A percentile compares a stretch with the other conserved stretches of the same genome.
Conservation (phyloP, 2,113 vertebrate genomes). For the Megaceryle maxima region DNA sequence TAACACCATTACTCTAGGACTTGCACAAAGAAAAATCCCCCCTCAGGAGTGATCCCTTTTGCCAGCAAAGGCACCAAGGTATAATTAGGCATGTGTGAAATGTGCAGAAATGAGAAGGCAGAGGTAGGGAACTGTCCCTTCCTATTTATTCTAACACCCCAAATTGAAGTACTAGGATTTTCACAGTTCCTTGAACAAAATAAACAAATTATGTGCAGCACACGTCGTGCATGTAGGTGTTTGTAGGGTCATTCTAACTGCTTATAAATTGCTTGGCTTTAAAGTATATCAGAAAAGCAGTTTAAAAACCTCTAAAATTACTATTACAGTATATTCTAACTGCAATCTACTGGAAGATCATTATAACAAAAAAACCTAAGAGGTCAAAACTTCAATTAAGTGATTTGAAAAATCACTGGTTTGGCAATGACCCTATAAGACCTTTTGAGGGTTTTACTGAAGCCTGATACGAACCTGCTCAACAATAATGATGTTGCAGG, state of each 20-base stretch:
- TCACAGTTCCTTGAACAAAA: neutral
- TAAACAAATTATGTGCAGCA: neutral
- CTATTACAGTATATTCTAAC: neutral
- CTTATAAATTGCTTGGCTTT: neutral
- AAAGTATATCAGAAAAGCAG: neutral
- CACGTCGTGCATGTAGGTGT: neutral
- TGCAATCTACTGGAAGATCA: neutral
- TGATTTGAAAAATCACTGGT: neutral
- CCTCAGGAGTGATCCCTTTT: neutral
- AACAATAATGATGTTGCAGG: neutral
- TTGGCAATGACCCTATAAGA: neutral
- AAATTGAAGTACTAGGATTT: neutral
- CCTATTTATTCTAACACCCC: accelerated
- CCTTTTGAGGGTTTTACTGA: neutral
- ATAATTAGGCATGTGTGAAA: neutral
- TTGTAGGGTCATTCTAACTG: neutral
- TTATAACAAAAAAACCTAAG: neutral
- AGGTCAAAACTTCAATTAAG: neutral
- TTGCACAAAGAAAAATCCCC: neutral
- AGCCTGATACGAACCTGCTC: neutral
- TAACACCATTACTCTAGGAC: neutral
- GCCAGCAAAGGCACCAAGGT: neutral
- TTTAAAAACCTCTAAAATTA: neutral
- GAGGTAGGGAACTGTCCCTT: neutral
- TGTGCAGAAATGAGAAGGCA: neutral